A percentile compares a stretch with the other conserved stretches of the same genome.
phyloP scores from a whole-genome alignment of 2,113 vertebrate species.

The Brachypodius melanocephalos region DNA sequence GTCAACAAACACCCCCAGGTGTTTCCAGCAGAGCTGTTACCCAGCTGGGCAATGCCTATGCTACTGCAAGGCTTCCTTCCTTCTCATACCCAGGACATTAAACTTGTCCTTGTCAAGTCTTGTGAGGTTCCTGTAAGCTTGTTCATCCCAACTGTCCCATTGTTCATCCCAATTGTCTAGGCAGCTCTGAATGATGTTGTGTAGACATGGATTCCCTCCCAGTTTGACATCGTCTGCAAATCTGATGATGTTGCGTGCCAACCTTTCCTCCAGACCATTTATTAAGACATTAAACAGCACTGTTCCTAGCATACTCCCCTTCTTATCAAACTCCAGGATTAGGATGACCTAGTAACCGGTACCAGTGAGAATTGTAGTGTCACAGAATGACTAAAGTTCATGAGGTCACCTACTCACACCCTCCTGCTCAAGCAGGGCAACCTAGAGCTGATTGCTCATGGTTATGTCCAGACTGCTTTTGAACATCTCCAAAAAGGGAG shows the following conservation, averaged over 20 bases:
- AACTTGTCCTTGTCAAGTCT: background rate
- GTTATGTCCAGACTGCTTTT: background rate
- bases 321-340: background rate
- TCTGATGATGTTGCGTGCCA: background rate
- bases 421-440: background rate
- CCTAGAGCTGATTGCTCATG: background rate
- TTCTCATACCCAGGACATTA: background rate
- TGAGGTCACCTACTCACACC: background rate
- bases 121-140: background rate
- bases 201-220: background rate
- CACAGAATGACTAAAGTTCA: background rate
- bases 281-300: background rate
- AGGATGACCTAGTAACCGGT: background rate
- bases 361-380: background rate
- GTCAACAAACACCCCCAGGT: background rate
- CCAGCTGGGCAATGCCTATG: background rate
- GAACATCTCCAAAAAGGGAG: background rate
- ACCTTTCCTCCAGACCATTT: background rate
- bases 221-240: background rate
- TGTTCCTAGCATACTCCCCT: background rate
- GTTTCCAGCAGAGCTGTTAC: background rate
- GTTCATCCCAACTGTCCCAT: background rate
- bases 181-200: background rate
- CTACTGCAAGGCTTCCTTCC: background rate
- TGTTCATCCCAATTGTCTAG: background rate